phyloP scores from a whole-genome alignment of 2,797 vertebrate species.

The Sylvia borin region DNA sequence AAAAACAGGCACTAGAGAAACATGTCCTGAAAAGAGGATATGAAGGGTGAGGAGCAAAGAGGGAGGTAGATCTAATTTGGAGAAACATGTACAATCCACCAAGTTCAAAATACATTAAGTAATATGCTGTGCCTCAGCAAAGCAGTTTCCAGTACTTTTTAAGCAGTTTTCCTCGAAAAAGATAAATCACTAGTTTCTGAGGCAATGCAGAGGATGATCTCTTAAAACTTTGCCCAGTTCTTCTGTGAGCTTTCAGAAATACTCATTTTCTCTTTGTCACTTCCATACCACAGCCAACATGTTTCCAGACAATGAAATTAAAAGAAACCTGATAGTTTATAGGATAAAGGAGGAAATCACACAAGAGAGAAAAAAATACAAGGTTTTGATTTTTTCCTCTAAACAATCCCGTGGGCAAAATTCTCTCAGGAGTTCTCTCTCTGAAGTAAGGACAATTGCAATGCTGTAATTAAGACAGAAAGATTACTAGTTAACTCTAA shows the following conservation, averaged over 20 bases:
- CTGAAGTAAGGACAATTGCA: background rate
- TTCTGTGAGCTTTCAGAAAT: background rate
- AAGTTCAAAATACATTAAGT: background rate
- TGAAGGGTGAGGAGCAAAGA: background rate
- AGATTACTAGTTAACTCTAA: background rate
- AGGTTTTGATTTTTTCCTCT: background rate
- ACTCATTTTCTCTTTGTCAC: background rate
- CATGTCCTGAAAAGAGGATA: background rate
- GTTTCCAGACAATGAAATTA: background rate
- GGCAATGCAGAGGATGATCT: accelerated
- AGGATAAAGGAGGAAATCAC: background rate
- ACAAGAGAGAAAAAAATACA: background rate
- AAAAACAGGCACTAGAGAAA: background rate
- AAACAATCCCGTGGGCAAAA: background rate
- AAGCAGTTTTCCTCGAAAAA: background rate
- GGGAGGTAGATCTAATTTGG: background rate
- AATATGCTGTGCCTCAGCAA: background rate
- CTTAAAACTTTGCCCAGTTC: background rate
- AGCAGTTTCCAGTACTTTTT: background rate
- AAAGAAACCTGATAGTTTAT: background rate
- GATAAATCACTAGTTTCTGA: background rate
- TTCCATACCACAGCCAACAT: background rate
- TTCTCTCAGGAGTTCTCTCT: background rate
- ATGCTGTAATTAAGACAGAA: background rate
- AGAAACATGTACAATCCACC: background rate